Evolutionary conservation across 2,888 invertebrate species (phyloP), one percentile per base, ranked within the genome.

Genomic region (Zaprionus obscuricornis): DNA sequence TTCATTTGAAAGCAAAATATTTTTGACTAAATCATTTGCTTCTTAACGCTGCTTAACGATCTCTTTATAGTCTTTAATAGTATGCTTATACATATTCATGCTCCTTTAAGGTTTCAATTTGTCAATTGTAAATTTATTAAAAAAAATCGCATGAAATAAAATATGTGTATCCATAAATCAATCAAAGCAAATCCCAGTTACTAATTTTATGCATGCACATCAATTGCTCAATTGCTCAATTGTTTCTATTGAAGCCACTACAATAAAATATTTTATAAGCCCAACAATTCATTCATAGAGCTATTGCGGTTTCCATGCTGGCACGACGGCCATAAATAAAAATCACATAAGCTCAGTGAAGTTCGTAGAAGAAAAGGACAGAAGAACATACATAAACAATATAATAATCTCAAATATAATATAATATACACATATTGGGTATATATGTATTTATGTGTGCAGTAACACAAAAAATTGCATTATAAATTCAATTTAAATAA

Each of bases 161-260:
- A 60, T 59, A 24, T 65, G 55, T 65, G 47, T 63, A 45, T 31
- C 31, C 46, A 85, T 82, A 82, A 82, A 81, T 85, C 85, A 82
- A 74, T 82, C 67, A 82, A 54, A 50, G 62, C 63, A 74, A 81
- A 82, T 74, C 72, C 72, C 75, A 64, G 66, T 67, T 82, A 82
- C 85, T 74, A 81, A 85, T 81, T 81, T 64, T 59, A 59, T 78
- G 77, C 66, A 78, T 68, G 67, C 74, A 82, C 74, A 82, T 81
- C 85, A 82, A 81, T 81, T 85, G 85, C 74, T 81, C 85, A 82
- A 81, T 81, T 85, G 85, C 74, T 72, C 82, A 62, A 85, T 81
- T 85, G 75, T 78, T 78, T 64, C 74, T 60, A 76, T 75, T 50
- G 66, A 75, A 57, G 49, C 57, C 56, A 69, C 51, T 54, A 50